phyloP scores from a whole-genome alignment of 2,113 vertebrate genomes.

The Rhizomys pruinosus region DNA sequence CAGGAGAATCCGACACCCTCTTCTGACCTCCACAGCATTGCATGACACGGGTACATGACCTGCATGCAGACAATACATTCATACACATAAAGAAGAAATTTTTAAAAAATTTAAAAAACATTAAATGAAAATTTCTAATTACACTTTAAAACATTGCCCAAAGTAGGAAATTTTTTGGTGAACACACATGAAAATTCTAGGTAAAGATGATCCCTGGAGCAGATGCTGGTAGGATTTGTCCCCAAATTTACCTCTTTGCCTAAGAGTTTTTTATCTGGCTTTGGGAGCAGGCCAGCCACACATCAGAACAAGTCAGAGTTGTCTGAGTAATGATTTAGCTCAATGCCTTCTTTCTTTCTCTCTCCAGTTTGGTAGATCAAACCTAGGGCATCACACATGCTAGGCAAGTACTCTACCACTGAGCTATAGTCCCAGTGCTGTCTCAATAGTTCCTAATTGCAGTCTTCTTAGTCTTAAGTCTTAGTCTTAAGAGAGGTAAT shows the following conservation, averaged over 20 bases:
- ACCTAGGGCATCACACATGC: neutral
- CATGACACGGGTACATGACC: no score
- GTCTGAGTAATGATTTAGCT: neutral
- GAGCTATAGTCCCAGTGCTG: neutral
- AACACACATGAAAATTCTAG: neutral
- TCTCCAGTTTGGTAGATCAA: neutral
- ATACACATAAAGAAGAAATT: no score
- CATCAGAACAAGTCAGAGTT: neutral
- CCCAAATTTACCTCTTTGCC: neutral
- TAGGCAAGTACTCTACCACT: neutral
- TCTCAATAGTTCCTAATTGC: neutral
- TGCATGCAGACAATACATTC: no score
- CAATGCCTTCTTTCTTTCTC: neutral
- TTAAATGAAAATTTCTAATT: no score
- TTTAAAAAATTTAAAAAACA: no score
- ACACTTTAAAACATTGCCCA: neutral
- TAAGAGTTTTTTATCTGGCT: neutral
- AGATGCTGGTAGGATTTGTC: neutral
- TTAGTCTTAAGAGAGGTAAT: no score
- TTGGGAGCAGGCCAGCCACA: neutral
- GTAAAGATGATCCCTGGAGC: neutral
- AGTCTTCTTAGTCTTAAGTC: no score
- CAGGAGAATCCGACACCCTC: no score
- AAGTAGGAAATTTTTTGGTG: neutral
- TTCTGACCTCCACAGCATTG: no score